phyloP scores from a whole-genome alignment of 1,140 invertebrate genomes.

The Homalodisca vitripennis region DNA sequence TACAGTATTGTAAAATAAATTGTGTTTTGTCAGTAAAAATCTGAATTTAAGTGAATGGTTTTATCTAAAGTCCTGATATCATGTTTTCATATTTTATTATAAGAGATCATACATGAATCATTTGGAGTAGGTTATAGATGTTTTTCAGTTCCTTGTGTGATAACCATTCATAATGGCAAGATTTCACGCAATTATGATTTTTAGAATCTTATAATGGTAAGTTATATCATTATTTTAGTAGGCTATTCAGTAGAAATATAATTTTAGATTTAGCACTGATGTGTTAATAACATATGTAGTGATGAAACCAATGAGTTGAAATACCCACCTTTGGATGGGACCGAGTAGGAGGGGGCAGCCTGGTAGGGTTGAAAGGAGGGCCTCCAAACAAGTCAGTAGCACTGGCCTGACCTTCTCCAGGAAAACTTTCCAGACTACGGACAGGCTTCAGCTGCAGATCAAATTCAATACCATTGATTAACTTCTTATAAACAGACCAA shows the following conservation, averaged over 20 bases:
- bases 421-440: constrained; percentile 58
- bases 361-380: background rate
- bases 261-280: background rate
- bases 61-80: too few relatives aligned
- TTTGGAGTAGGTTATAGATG: too few relatives aligned
- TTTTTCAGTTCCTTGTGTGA: too few relatives aligned
- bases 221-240: background rate
- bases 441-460: constrained; percentile 57
- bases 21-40: too few relatives aligned
- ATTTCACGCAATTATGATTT: too few relatives aligned
- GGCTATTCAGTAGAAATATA: background rate
- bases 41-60: too few relatives aligned
- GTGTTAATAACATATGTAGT: background rate
- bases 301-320: background rate
- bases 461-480: constrained; percentile 6
- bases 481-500: too few relatives aligned
- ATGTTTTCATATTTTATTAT: too few relatives aligned
- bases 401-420: constrained; percentile 7
- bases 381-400: constrained; percentile 11
- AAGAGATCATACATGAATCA: too few relatives aligned
- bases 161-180: too few relatives aligned
- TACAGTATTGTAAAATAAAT: too few relatives aligned
- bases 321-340: background rate
- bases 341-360: background rate
- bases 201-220: too few relatives aligned